phyloP scores from a whole-genome alignment of 35 echinoderm and acorn worm species.

The Strongylocentrotus purpuratus region DNA sequence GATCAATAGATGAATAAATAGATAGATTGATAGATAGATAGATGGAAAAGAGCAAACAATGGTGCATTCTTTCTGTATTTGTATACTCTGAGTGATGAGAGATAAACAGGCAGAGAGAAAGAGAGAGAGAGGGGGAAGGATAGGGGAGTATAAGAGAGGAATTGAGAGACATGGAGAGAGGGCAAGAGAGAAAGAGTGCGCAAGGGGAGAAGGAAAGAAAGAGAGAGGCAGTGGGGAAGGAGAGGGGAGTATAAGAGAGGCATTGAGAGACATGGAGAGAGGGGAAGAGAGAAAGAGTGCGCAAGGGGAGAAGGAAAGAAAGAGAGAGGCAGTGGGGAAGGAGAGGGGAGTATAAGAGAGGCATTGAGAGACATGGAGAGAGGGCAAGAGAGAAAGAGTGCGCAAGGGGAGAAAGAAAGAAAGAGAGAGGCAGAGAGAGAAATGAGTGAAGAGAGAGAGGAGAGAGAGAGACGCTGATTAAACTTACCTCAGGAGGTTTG shows the following conservation, averaged over 20 bases:
- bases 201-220: too few relatives aligned
- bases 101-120: too few relatives aligned
- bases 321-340: not conserved
- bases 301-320: not conserved
- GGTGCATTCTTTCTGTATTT: too few relatives aligned
- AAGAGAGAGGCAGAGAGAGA: not conserved
- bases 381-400: not conserved
- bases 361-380: too few relatives aligned
- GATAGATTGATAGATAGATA: too few relatives aligned
- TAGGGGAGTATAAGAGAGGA: not conserved
- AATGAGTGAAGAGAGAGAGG: not conserved
- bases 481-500: not conserved
- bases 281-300: not conserved
- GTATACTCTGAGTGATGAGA: too few relatives aligned
- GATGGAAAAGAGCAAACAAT: too few relatives aligned
- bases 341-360: too few relatives aligned
- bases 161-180: not conserved
- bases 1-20: too few relatives aligned
- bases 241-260: not conserved
- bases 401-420: not conserved
- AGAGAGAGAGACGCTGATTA: not conserved
- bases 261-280: not conserved
- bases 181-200: not conserved
- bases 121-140: not conserved
- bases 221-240: not conserved